Conservation (phyloP, 53 echinoderm and acorn worm genomes). For the Crossaster papposus region DNA sequence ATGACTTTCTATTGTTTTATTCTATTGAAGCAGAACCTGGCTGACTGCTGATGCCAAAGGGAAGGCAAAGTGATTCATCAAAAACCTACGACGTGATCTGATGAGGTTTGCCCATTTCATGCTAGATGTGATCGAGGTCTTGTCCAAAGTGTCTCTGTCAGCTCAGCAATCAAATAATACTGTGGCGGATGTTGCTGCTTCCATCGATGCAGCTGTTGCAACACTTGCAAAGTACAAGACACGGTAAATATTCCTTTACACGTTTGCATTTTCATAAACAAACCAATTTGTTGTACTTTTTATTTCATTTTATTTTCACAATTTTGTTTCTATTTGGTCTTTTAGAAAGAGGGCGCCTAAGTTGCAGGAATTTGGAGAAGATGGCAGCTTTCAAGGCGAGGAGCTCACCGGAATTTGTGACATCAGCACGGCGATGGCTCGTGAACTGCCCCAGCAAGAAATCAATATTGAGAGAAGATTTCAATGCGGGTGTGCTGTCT, state of each 20-base stretch:
- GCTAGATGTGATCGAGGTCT: constrained; percentile 10
- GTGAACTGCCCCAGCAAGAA: too few species aligned
- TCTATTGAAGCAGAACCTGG: constrained; percentile 15
- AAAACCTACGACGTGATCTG: background rate
- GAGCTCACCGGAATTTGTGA: too few species aligned
- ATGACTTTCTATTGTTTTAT: background rate
- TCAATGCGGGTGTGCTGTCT: too few species aligned
- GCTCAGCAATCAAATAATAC: constrained; percentile 28
- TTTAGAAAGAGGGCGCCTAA: too few species aligned
- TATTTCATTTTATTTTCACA: too few species aligned
- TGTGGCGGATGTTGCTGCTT: constrained; percentile 48
- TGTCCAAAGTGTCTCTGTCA: constrained; percentile 16
- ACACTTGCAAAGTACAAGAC: constrained; percentile 35
- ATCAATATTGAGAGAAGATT: too few species aligned
- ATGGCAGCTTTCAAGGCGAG: too few species aligned
- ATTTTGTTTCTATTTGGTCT: too few species aligned
- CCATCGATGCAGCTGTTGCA: constrained; percentile 44
- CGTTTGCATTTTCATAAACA: background rate
- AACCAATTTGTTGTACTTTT: too few species aligned
- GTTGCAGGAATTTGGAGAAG: too few species aligned
- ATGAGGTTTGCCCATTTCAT: too few species aligned
- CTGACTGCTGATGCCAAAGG: constrained; percentile 7
- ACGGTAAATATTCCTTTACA: constrained; percentile 7
- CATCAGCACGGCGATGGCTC: too few species aligned
- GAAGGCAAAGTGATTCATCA: background rate